Evolutionary conservation across 1,140 invertebrate genomes (phyloP).

Genomic region (Arion vulgaris): DNA sequence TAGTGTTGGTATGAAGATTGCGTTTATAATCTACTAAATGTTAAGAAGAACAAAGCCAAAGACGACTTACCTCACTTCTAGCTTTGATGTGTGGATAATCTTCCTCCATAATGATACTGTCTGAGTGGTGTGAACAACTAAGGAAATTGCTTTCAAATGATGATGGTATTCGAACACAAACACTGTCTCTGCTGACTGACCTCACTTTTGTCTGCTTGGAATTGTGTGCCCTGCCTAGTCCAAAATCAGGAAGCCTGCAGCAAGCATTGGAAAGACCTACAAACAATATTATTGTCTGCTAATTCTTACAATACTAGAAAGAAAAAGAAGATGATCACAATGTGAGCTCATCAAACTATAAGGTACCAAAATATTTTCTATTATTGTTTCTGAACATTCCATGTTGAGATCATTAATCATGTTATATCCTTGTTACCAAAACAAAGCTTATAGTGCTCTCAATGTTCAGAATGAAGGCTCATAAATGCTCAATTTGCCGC

Average conservation of each 20-base stretch:
- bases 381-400: too few relatives aligned
- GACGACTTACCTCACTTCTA: not conserved
- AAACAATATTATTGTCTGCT: not conserved
- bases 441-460: too few relatives aligned
- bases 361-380: too few relatives aligned
- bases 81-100: not conserved
- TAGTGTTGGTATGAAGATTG: too few relatives aligned
- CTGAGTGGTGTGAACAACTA: not conserved
- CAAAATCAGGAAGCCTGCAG: slow-evolving; percentile 5
- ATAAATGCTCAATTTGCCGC: too few relatives aligned
- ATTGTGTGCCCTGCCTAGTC: not conserved
- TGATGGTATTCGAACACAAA: not conserved
- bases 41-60: too few relatives aligned
- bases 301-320: not conserved
- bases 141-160: not conserved
- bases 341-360: too few relatives aligned
- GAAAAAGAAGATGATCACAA: too few relatives aligned
- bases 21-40: too few relatives aligned
- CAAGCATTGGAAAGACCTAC: slow-evolving; percentile 4
- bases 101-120: not conserved
- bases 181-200: not conserved
- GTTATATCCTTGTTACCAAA: too few relatives aligned
- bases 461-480: too few relatives aligned
- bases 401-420: too few relatives aligned
- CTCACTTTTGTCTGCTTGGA: not conserved